phyloP scores from a whole-genome alignment of 2,888 invertebrate genomes.

The Nemotelus nigrinus region DNA sequence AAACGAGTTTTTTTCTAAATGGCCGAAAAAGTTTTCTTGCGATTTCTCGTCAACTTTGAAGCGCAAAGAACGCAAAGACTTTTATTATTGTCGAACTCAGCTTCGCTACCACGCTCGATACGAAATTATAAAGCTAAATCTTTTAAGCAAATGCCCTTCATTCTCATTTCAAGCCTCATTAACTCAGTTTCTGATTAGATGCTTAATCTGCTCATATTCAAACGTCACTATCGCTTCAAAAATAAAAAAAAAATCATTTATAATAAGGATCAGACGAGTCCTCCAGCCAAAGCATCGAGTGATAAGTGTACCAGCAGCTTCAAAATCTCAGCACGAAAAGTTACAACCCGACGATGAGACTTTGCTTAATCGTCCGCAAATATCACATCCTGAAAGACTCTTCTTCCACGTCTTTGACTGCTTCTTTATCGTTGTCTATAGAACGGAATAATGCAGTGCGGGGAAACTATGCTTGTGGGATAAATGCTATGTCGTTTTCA shows the following conservation, averaged over 20 bases:
- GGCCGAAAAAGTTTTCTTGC: too few species aligned
- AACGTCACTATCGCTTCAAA: constrained; percentile 11
- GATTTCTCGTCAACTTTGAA: too few species aligned
- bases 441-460: constrained; percentile 18
- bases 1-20: too few species aligned
- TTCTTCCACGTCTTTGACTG: constrained; percentile 18
- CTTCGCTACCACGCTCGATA: neutral
- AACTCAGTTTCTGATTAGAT: constrained; percentile 36
- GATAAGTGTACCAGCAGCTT: constrained; percentile 7
- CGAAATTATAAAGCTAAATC: constrained; percentile 8
- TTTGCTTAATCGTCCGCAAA: constrained; percentile 41
- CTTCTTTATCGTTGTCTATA: constrained; percentile 14
- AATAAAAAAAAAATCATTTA: constrained; percentile 29
- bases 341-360: constrained; percentile 27
- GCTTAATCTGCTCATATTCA: neutral
- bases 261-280: constrained; percentile 35
- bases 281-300: constrained; percentile 4
- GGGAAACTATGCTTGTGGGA: constrained; percentile 26
- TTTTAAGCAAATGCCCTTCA: constrained; percentile 25
- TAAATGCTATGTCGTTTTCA: neutral
- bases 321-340: constrained; percentile 15
- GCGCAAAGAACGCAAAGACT: neutral
- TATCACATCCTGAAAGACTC: constrained; percentile 32
- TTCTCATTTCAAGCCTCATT: constrained; percentile 42
- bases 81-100: neutral